Conservation (phyloP, 2,888 invertebrate genomes). For the Noctuana brunneofusca region DNA sequence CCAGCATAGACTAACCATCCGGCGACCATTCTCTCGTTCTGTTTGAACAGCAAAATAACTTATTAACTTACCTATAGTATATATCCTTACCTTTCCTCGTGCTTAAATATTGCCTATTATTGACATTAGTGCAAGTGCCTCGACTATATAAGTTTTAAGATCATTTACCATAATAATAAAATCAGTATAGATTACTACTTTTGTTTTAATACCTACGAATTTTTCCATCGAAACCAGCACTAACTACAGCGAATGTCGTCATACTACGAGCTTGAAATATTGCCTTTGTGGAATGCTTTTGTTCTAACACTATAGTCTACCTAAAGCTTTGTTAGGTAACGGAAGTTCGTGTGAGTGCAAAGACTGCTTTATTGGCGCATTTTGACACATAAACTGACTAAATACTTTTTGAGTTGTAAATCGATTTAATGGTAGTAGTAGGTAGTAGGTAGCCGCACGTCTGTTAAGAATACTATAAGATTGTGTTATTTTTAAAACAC, state of each 20-base stretch:
- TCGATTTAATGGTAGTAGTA: not conserved
- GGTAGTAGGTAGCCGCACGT: no score
- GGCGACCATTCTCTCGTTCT: no score
- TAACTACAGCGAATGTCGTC: constrained; percentile 18
- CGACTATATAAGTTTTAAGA: not conserved
- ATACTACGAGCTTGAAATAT: constrained; percentile 25
- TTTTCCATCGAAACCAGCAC: not conserved
- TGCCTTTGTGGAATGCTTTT: constrained; percentile 31
- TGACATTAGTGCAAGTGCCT: no score
- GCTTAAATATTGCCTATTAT: no score
- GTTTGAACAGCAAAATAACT: no score
- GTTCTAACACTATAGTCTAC: constrained; percentile 22
- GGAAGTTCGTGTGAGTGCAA: constrained; percentile 1
- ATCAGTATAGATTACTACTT: no score
- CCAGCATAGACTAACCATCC: no score
- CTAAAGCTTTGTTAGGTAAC: constrained; percentile 18
- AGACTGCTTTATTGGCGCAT: constrained; percentile 1
- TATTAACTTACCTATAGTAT: no score
- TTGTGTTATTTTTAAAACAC: no score
- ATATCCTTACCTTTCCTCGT: no score
- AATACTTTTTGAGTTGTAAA: not conserved
- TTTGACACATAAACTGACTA: constrained; percentile 10
- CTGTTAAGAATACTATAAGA: no score
- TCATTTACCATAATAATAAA: not conserved
- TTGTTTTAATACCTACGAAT: no score